A percentile compares a stretch with the other conserved stretches of the same genome.
Conservation (phyloP, 2,797 vertebrate genomes). For the Netta rufina region DNA sequence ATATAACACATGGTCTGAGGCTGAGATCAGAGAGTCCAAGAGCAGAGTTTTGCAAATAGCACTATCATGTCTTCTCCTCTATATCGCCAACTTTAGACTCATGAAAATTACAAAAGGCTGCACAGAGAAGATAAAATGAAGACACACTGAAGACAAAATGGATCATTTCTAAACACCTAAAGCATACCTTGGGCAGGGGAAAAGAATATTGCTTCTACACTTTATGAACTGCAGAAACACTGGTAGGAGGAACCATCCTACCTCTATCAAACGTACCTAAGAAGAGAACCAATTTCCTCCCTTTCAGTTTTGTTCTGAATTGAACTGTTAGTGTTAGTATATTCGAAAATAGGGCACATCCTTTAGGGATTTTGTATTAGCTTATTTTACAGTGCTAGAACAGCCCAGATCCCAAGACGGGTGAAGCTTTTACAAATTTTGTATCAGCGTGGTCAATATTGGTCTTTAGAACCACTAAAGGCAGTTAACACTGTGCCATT, state of each 20-base stretch:
- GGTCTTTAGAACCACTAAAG: not conserved
- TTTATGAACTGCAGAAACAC: not conserved
- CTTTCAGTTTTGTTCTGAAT: not conserved
- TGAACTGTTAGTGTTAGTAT: not conserved
- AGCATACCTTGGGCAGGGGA: not conserved
- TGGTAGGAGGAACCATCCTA: not conserved
- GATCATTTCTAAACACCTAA: not conserved
- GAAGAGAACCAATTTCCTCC: not conserved
- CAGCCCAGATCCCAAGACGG: not conserved
- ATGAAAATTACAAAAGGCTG: not conserved
- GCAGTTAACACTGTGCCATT: rapidly evolving
- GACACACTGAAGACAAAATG: not conserved
- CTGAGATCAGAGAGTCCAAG: not conserved
- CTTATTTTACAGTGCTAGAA: not conserved
- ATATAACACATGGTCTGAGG: not conserved
- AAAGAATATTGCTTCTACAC: not conserved
- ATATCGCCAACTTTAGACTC: not conserved
- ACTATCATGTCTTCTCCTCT: not conserved
- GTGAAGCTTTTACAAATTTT: not conserved
- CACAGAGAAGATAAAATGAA: not conserved
- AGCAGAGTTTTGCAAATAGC: not conserved
- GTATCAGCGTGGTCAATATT: not conserved
- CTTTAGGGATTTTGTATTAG: not conserved
- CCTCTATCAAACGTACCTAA: not conserved
- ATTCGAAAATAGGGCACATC: not conserved